These are phyloP conservation scores for Heterotilapia buettikoferi DNA, from an alignment of 2,113 vertebrate genomes.

Conservation along the genomic window DNA sequence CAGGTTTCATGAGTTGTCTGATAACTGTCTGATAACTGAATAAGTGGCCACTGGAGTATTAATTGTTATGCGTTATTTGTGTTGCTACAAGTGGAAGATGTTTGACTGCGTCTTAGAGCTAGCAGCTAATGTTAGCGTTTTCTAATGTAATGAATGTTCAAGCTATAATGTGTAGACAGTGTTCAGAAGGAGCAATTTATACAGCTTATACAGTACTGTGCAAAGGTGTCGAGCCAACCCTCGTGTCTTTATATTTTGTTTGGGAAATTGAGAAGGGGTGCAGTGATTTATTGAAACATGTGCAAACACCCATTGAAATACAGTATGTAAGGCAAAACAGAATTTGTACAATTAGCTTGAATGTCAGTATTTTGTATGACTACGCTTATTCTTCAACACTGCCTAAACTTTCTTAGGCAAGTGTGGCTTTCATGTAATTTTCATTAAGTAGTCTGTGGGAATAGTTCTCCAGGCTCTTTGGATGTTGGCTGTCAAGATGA, in stretches of 20 bases:
- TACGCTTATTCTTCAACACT: background rate
- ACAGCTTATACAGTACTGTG: background rate
- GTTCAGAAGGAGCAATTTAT: background rate
- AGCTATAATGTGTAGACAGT: background rate
- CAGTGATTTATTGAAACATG: background rate
- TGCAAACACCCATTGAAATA: background rate
- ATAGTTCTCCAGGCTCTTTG: background rate
- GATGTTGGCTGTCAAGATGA: background rate
- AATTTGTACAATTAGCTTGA: background rate
- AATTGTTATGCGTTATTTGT: background rate
- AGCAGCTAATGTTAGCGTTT: slow-evolving; percentile 25
- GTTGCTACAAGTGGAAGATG: background rate
- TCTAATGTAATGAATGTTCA: background rate
- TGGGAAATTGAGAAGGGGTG: background rate
- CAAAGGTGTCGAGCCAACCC: background rate
- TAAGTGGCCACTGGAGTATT: background rate
- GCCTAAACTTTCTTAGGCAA: background rate
- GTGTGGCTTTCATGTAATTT: background rate
- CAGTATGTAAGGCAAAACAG: background rate
- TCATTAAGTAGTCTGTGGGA: background rate
- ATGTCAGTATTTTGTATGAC: background rate
- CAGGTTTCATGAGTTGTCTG: background rate
- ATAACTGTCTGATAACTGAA: background rate
- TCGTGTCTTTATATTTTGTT: background rate
- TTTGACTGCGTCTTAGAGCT: background rate